Evolutionary conservation across 2,113 vertebrate genomes (phyloP).

Genomic region (Emydocephalus ijimae): DNA sequence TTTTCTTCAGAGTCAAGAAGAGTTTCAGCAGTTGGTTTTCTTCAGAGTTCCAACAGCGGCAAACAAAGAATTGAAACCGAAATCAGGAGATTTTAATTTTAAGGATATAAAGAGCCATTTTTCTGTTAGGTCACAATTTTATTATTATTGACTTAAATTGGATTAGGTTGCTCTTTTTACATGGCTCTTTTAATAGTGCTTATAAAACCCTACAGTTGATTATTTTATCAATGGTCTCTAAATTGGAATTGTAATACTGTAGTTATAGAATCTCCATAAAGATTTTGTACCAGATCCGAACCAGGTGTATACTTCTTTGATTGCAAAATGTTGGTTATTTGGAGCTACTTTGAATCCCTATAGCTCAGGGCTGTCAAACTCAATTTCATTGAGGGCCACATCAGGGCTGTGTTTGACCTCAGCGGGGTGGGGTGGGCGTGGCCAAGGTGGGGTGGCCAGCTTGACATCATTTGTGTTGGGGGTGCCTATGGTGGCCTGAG

Average conservation of each 20-base stretch:
- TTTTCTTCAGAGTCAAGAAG: background rate
- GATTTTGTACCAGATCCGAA: background rate
- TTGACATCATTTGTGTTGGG: too few species aligned
- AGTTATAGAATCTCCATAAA: background rate
- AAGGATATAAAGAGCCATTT: conserved; percentile 43
- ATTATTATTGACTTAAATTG: conserved; percentile 39
- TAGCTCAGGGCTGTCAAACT: background rate
- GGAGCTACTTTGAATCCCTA: background rate
- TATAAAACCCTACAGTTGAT: conserved; percentile 31
- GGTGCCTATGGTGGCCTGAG: too few species aligned
- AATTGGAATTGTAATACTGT: background rate
- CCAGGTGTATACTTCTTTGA: background rate
- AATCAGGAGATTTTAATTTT: conserved; percentile 57
- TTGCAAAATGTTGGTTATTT: background rate
- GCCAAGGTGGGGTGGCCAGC: too few species aligned
- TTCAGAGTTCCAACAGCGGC: conserved; percentile 38
- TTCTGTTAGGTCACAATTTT: conserved; percentile 25
- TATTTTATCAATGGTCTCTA: conserved; percentile 5
- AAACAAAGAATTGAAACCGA: conserved; percentile 41
- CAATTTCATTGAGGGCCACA: too few species aligned
- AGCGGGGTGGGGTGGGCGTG: too few species aligned
- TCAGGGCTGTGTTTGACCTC: too few species aligned
- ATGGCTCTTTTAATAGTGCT: background rate
- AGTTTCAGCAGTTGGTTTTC: conserved; percentile 9
- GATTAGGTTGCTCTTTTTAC: conserved; percentile 35